Percentiles rank a stretch among this genome's conserved stretches.
Evolutionary conservation across 2,888 invertebrate genomes (phyloP).

Genomic region (Erebia palarica): DNA sequence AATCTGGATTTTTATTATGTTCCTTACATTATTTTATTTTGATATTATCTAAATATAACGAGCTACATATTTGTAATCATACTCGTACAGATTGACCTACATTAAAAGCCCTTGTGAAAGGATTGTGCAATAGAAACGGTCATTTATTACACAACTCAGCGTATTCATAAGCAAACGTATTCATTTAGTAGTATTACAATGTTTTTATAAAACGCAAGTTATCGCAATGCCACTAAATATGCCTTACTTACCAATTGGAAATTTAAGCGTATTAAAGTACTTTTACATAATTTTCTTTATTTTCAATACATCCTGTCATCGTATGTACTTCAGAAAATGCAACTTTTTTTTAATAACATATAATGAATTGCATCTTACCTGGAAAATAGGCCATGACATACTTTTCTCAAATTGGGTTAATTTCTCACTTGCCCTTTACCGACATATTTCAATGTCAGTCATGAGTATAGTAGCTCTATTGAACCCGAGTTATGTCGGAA

Average conservation of each 20-base stretch:
- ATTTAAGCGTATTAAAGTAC: slow-evolving; percentile 50
- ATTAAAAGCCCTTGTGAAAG: slow-evolving; percentile 82
- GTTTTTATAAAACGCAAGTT: slow-evolving; percentile 49
- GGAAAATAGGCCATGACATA: slow-evolving; percentile 72
- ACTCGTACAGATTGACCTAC: slow-evolving; percentile 80
- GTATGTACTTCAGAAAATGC: slow-evolving; percentile 1
- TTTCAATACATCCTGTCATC: slow-evolving; percentile 8
- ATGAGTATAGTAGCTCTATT: slow-evolving; percentile 86
- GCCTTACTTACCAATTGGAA: slow-evolving; percentile 36
- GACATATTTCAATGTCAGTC: slow-evolving; percentile 83
- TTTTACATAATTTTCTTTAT: slow-evolving; percentile 44
- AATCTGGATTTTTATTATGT: background rate
- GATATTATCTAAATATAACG: slow-evolving; percentile 27
- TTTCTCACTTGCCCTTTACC: slow-evolving; percentile 76
- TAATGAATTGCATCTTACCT: slow-evolving; percentile 31
- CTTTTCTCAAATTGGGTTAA: slow-evolving; percentile 72
- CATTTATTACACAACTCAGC: slow-evolving; percentile 80
- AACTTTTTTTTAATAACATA: slow-evolving; percentile 10
- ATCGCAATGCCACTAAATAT: background rate
- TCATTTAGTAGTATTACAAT: slow-evolving; percentile 70
- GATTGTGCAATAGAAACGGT: slow-evolving; percentile 83
- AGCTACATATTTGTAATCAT: slow-evolving; percentile 57
- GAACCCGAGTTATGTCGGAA: slow-evolving; percentile 88
- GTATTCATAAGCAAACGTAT: slow-evolving; percentile 77
- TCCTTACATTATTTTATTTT: background rate